These are phyloP conservation scores for Troides oblongomaculatus DNA, from an alignment of 2,888 invertebrate species.

Conservation along the genomic window DNA sequence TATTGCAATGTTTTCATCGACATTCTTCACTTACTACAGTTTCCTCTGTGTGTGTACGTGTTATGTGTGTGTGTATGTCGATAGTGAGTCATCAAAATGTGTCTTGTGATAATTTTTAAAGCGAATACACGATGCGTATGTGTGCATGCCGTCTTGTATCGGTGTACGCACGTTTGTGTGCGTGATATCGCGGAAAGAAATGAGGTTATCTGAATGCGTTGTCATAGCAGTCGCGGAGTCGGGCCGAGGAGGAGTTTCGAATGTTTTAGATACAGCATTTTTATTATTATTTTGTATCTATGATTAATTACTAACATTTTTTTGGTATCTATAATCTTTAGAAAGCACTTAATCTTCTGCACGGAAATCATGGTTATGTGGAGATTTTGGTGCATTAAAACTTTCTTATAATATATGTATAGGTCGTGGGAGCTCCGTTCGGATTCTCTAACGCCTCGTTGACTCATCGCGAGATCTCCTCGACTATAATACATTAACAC, in stretches of 20 bases:
- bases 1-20: background rate
- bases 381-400: no score
- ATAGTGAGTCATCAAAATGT: conserved; percentile 27
- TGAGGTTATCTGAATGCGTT: conserved; percentile 77
- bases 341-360: no score
- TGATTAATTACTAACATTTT: no score
- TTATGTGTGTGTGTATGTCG: background rate
- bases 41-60: no score
- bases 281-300: background rate
- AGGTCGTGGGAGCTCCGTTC: no score
- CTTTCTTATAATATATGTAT: no score
- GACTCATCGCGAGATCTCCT: no score
- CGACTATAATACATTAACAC: no score
- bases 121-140: conserved; percentile 32
- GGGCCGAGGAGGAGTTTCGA: conserved; percentile 17
- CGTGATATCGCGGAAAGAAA: conserved; percentile 73
- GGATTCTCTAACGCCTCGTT: no score
- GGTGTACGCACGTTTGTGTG: conserved; percentile 40
- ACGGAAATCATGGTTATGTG: no score
- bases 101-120: conserved; percentile 42
- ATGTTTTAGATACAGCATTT: conserved; percentile 8
- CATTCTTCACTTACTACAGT: conserved; percentile 1
- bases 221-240: conserved; percentile 66
- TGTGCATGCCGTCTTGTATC: conserved; percentile 39
- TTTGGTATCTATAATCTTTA: no score